These are phyloP conservation scores for Lithobates sylvaticus DNA, from an alignment of 2,797 vertebrate species.

Conservation along the genomic window DNA sequence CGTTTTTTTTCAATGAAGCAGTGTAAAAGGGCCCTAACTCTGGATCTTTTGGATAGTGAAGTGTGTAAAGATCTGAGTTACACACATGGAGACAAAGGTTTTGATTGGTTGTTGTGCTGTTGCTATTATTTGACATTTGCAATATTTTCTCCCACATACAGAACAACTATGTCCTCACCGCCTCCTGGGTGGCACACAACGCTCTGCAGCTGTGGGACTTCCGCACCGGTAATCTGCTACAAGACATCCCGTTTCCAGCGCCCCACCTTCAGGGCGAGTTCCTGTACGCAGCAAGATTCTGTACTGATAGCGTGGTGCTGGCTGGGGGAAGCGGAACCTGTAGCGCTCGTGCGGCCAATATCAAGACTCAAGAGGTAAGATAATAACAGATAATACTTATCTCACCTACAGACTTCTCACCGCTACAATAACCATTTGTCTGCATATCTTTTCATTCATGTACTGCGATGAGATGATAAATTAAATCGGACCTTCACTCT, in stretches of 20 bases:
- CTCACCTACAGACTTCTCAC: too few relatives aligned
- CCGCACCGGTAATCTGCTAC: constrained; percentile 48
- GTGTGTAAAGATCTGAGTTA: too few relatives aligned
- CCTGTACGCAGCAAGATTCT: constrained; percentile 63
- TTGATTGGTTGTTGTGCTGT: too few relatives aligned
- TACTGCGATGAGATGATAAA: too few relatives aligned
- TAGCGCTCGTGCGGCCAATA: constrained; percentile 48
- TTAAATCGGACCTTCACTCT: too few relatives aligned
- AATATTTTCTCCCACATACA: not conserved
- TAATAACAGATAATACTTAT: too few relatives aligned
- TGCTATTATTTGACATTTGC: not conserved
- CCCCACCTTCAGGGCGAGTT: constrained; percentile 61
- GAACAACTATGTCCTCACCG: constrained; percentile 61
- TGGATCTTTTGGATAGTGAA: too few relatives aligned
- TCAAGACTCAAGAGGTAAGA: constrained; percentile 57
- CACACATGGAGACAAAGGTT: too few relatives aligned
- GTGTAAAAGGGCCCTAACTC: too few relatives aligned
- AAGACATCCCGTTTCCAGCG: constrained; percentile 62
- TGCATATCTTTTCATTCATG: too few relatives aligned
- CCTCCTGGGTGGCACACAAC: constrained; percentile 60
- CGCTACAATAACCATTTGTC: too few relatives aligned
- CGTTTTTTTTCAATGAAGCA: too few relatives aligned
- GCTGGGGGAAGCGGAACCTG: constrained; percentile 62
- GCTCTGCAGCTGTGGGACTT: constrained; percentile 67
- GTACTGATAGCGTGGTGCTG: constrained; percentile 31